Evolutionary conservation across 2,113 vertebrate species (phyloP), one percentile per base, ranked within the genome.

Genomic region (Calidris pugnax): DNA sequence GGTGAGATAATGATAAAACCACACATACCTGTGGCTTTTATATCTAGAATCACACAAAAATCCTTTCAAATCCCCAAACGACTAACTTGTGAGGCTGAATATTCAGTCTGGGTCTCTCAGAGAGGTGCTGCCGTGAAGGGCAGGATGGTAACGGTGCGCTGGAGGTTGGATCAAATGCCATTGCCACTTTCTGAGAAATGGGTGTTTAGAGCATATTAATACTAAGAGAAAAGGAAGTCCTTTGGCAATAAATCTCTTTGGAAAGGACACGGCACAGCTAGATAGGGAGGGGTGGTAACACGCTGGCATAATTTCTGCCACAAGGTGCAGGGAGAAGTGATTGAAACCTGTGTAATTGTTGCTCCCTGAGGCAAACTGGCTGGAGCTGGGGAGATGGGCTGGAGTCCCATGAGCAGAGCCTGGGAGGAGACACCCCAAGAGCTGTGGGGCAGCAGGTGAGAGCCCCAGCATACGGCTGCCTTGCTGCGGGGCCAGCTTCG

Each of bases 141-240:
- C 39, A 67, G 32, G 57, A 35, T 4, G 8, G 60, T 35, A 57
- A 59, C 1, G 1, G 17, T 37, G 59, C 4, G 0, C 6, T 4
- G 57, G 50, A 79, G 30, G 15, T 37, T 93, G 48, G 47, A 67
- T 32, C 4, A 6, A 87, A 69, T 24, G n/a, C 37, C 1, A 0
- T 19, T 59, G 48, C 43, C 10, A 4, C 12, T 56, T 90, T 72
- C 56, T 93, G 77, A 82, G 33, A 68, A 85, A 90, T 11, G 18
- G 23, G 14, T 67, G 51, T 64, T 87, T 72, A 17, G 14, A 63
- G 18, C 35, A 32, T 17, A 14, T 66, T 91, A 47, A 57, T 45
- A 45, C 35, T 8, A 57, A 76, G 30, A 53, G 62, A 92, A 86
- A 87, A 87, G 23, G 27, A 69, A 90, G 89, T 21, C 33, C 45